Conservation (phyloP, 2,888 invertebrate species). For the Agonum fuliginosum region DNA sequence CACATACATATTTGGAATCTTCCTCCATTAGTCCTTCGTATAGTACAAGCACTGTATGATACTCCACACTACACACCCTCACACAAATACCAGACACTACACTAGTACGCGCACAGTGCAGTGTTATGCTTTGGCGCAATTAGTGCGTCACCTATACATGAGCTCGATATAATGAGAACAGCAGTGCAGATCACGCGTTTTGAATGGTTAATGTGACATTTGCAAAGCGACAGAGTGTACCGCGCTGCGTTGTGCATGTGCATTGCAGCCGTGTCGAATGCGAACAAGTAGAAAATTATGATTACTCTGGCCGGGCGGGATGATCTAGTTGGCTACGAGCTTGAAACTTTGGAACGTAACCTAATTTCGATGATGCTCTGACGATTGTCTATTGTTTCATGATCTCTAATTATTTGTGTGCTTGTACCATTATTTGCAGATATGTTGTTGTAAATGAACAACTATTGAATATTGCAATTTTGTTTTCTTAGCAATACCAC, state of each 20-base stretch:
- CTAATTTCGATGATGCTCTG: conserved; percentile 11
- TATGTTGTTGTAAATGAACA: too few species aligned
- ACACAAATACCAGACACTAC: too few species aligned
- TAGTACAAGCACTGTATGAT: too few species aligned
- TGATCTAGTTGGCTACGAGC: background rate
- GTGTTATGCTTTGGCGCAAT: conserved; percentile 42
- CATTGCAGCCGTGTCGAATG: too few species aligned
- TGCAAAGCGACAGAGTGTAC: conserved; percentile 27
- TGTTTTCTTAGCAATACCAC: too few species aligned
- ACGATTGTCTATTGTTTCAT: background rate
- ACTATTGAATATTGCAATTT: too few species aligned
- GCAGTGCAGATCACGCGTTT: conserved; percentile 51
- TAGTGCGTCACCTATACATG: conserved; percentile 52
- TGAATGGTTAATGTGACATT: conserved; percentile 58
- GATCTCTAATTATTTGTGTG: conserved; percentile 3
- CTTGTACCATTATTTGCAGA: too few species aligned
- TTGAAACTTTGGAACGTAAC: background rate
- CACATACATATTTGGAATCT: too few species aligned
- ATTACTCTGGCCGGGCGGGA: background rate
- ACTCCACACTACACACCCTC: background rate
- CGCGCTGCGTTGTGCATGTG: background rate
- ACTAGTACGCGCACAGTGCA: conserved; percentile 31
- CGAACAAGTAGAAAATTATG: conserved; percentile 28
- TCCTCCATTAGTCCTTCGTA: too few species aligned
- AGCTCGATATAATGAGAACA: conserved; percentile 54